phyloP scores from a whole-genome alignment of 1,140 invertebrate genomes.

The Pseudomyrmex gracilis region DNA sequence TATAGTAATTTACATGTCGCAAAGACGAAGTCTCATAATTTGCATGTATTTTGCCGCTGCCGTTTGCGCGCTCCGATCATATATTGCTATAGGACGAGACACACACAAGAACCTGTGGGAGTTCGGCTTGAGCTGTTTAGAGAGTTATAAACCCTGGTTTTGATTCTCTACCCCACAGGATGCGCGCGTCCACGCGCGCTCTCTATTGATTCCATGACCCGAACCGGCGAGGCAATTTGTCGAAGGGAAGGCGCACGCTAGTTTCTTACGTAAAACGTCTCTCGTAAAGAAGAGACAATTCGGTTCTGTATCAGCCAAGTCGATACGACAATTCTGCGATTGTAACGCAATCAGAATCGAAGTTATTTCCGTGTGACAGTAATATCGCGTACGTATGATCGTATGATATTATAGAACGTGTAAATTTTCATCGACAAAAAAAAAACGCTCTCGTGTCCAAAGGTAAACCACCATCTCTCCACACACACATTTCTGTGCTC shows the following conservation, averaged over 20 bases:
- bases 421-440: no score
- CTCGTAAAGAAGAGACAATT: background rate
- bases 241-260: slow-evolving; percentile 56
- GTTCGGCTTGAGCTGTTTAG: slow-evolving; percentile 12
- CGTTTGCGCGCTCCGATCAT: background rate
- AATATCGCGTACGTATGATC: no score
- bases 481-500: background rate
- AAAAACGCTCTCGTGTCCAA: no score
- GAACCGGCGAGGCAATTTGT: slow-evolving; percentile 72
- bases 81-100: background rate
- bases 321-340: no score
- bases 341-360: no score
- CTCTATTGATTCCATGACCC: slow-evolving; percentile 74
- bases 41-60: background rate
- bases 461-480: no score
- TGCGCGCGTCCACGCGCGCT: slow-evolving; percentile 71
- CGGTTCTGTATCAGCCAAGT: no score
- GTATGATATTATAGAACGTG: no score
- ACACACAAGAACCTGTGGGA: slow-evolving; percentile 20
- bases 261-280: slow-evolving; percentile 47
- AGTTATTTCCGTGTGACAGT: no score
- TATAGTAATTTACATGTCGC: slow-evolving; percentile 1
- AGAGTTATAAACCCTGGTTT: slow-evolving; percentile 59
- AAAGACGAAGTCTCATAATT: slow-evolving; percentile 12
- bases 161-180: slow-evolving; percentile 71